A percentile compares a stretch with the other conserved stretches of the same genome.
phyloP scores from a whole-genome alignment of 2,888 invertebrate species.

The Dolichopus griseipennis region DNA sequence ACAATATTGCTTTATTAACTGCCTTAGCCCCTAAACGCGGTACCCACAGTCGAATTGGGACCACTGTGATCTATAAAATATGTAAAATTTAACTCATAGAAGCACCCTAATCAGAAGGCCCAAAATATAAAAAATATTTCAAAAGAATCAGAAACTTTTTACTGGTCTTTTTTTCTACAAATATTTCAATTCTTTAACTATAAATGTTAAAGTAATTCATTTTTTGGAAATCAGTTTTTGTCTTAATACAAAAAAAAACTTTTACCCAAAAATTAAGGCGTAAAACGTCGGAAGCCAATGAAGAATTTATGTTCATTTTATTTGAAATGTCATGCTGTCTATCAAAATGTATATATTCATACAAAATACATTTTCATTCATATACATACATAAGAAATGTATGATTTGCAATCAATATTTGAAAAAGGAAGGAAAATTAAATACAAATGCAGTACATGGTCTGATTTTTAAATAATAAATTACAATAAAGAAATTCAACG shows the following conservation, averaged over 20 bases:
- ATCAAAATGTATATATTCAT: neutral
- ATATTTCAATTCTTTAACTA: too few species aligned
- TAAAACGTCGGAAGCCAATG: constrained; percentile 4
- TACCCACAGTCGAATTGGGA: too few species aligned
- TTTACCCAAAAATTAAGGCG: constrained; percentile 6
- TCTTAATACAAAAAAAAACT: neutral
- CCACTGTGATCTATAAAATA: too few species aligned
- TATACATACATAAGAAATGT: neutral
- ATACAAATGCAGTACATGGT: neutral
- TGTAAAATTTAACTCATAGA: too few species aligned
- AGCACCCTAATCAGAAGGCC: too few species aligned
- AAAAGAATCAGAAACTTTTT: too few species aligned
- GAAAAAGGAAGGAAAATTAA: neutral
- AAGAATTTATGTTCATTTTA: neutral
- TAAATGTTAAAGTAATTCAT: too few species aligned
- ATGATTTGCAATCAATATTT: neutral
- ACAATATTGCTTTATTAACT: too few species aligned
- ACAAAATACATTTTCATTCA: too few species aligned
- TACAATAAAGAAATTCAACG: neutral
- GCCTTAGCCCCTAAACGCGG: too few species aligned
- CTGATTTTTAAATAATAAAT: neutral
- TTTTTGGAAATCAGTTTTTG: neutral
- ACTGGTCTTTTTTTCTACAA: too few species aligned
- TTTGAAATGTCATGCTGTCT: neutral
- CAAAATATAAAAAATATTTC: too few species aligned